Evolutionary conservation across 2,888 invertebrate genomes (phyloP).

Genomic region (Folsomia candida): DNA sequence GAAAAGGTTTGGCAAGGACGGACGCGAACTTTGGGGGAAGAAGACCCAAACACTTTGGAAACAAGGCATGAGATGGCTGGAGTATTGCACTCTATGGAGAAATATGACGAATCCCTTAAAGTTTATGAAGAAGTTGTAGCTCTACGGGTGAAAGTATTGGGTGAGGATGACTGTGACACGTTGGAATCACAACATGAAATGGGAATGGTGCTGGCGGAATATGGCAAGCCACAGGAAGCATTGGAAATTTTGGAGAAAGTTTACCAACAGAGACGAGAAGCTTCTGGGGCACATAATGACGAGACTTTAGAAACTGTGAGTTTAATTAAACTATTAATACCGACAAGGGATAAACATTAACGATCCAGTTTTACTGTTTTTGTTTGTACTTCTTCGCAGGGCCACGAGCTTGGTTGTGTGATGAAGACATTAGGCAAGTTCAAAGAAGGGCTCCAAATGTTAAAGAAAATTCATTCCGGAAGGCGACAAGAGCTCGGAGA

Average conservation of each 20-base stretch:
- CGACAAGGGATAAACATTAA: not conserved
- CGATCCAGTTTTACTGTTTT: not conserved
- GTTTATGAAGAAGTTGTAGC: conserved; percentile 24
- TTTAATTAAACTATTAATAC: not conserved
- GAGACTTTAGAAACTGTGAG: conserved; percentile 30
- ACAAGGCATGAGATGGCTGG: conserved; percentile 31
- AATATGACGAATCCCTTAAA: conserved; percentile 21
- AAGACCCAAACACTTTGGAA: conserved; percentile 28
- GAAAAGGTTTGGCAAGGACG: conserved; percentile 19
- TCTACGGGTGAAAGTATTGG: conserved; percentile 15
- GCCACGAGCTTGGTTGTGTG: conserved; percentile 21
- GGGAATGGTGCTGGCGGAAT: conserved; percentile 13
- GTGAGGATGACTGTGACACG: conserved; percentile 24
- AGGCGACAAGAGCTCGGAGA: conserved; percentile 25
- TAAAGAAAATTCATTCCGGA: conserved; percentile 26
- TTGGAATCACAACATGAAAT: conserved; percentile 30
- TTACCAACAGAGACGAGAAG: conserved; percentile 13
- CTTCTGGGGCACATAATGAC: conserved; percentile 23
- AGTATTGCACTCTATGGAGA: conserved; percentile 12
- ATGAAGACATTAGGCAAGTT: conserved; percentile 16
- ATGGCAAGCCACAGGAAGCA: conserved; percentile 17
- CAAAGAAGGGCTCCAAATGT: conserved; percentile 13
- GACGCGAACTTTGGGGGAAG: conserved; percentile 7
- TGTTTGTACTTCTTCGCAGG: conserved; percentile 12
- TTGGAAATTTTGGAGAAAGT: conserved; percentile 15